Conservation (phyloP, 1,140 invertebrate species). For the Lysiphlebus fabarum region DNA sequence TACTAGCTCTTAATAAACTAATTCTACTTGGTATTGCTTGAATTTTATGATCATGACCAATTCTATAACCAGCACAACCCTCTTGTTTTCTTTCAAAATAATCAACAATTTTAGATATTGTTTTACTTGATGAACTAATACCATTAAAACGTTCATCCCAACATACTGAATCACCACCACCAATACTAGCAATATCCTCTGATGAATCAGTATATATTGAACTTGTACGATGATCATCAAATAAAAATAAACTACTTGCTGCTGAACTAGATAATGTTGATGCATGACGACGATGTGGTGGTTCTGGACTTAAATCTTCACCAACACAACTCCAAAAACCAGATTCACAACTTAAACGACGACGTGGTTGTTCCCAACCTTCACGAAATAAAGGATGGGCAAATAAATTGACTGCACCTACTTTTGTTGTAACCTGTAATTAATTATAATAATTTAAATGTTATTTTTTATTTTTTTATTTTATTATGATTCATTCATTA, state of each 20-base stretch:
- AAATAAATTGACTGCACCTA: slow-evolving; percentile 52
- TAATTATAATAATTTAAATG: too few relatives aligned
- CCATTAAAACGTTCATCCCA: slow-evolving; percentile 65
- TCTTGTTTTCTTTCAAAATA: slow-evolving; percentile 78
- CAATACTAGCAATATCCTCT: slow-evolving; percentile 77
- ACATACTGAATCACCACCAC: slow-evolving; percentile 67
- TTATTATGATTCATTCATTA: too few relatives aligned
- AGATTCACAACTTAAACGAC: slow-evolving; percentile 82
- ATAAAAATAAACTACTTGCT: slow-evolving; percentile 60
- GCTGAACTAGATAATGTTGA: slow-evolving; percentile 60
- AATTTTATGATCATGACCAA: slow-evolving; percentile 35
- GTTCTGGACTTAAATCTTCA: slow-evolving; percentile 62
- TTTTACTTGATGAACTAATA: slow-evolving; percentile 61
- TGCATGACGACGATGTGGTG: slow-evolving; percentile 48
- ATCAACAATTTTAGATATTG: slow-evolving; percentile 80
- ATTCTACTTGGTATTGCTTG: slow-evolving; percentile 42
- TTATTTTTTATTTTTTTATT: slow-evolving; percentile 11
- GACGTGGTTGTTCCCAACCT: slow-evolving; percentile 53
- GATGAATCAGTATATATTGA: slow-evolving; percentile 84
- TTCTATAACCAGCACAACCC: slow-evolving; percentile 34
- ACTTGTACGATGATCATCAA: slow-evolving; percentile 69
- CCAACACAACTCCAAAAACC: slow-evolving; percentile 84
- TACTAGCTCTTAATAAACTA: slow-evolving; percentile 42
- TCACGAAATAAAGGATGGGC: slow-evolving; percentile 56
- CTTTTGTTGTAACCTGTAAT: slow-evolving; percentile 50